A percentile compares a stretch with the other conserved stretches of the same genome.
Evolutionary conservation across 2,797 vertebrate genomes (phyloP).

Genomic region (Cryptoblepharus egeriae): DNA sequence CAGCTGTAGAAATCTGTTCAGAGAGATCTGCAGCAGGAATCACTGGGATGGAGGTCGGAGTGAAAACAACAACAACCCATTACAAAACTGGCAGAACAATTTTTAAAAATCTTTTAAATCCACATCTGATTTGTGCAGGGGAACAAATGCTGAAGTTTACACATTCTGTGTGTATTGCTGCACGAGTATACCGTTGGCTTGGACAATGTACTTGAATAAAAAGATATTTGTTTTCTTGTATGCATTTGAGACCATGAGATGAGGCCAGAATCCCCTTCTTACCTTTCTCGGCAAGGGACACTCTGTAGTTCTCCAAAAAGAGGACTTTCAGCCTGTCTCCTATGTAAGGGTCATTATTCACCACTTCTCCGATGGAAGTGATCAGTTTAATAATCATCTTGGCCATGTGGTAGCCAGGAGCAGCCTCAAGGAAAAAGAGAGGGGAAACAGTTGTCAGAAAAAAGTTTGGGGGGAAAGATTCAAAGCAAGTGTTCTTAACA

Average conservation of each 20-base stretch:
- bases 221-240: background rate
- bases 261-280: background rate
- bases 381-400: conserved; percentile 91
- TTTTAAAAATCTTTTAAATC: background rate
- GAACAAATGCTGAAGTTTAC: background rate
- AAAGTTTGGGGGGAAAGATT: background rate
- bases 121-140: no score
- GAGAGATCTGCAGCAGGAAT: conserved; percentile 88
- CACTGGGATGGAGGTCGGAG: conserved; percentile 71
- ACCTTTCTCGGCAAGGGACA: conserved; percentile 89
- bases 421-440: conserved; percentile 75
- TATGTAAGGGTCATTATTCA: conserved; percentile 85
- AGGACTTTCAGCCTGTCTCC: conserved; percentile 87
- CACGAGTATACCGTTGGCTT: background rate
- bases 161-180: background rate
- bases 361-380: conserved; percentile 80
- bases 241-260: background rate
- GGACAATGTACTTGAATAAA: background rate
- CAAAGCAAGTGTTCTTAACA: background rate
- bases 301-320: conserved; percentile 88
- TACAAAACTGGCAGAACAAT: background rate
- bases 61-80: background rate
- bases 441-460: background rate
- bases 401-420: conserved; percentile 90
- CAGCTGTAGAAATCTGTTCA: conserved; percentile 89